Base-by-base conservation (phyloP, 2,888 invertebrate genomes). In the Cylloceria caligata region DNA sequence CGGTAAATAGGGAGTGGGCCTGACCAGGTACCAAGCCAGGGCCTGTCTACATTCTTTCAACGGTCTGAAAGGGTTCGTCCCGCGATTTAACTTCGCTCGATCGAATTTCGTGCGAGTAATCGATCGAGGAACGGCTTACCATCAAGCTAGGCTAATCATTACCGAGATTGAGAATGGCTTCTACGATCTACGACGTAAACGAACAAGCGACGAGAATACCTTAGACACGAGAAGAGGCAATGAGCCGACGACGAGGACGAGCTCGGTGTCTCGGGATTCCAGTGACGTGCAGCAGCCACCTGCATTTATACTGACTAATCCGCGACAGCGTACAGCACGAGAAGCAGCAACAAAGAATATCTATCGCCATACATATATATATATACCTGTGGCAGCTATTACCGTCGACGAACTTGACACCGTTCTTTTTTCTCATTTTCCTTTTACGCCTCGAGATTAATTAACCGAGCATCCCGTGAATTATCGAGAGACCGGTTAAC, bases 401-500 rank as follows among this genome's bases (percentile, higher is more conserved):
- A 47, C 30, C 77, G 79, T 81, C 82, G 85, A 84, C 84, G 86
- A 86, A 88, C 88, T 88, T 86, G 89, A 88, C 89, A 89, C 88
- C 87, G 84, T 88, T 89, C 86, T 69, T 86, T 87, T 86, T 87
- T 57, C 57, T 71, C 39, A 75, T 75, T 87, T 87, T 87, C 88
- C 88, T 89, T 89, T 88, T 87, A 86, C 80, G 86, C 86, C 80
- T 45, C 80, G 86, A 67, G 78, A 89, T 89, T 88, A 88, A 74
- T 82, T 47, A 47, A 47, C 75, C 83, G 80, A 71, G 57, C 73
- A 64, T 55, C 49, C 52, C 49, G 80, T 67, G 86, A 81, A 87
- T 88, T 85, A 85, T 87, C 87, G 85, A 65, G 5, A 81, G 75
- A 81, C 78, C 78, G 83, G 80, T 80, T 83, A 80, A 78, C 72